Base-by-base conservation (phyloP, 2,113 vertebrate genomes). In the Neolamprologus sp. region DNA sequence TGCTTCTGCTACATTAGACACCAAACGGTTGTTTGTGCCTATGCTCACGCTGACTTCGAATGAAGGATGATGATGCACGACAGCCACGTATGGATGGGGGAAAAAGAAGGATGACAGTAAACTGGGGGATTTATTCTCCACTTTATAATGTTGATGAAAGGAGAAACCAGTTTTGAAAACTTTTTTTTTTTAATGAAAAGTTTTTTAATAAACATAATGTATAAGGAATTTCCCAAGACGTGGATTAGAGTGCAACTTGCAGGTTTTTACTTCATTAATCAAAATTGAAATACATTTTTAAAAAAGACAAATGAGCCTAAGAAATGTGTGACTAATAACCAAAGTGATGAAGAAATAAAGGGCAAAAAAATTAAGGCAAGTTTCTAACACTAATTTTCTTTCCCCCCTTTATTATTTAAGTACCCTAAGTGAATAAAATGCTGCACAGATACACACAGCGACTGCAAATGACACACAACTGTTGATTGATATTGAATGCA, bases 1-100 rank as follows among this genome's bases (percentile, higher is more conserved):
- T 53, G 91, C 88, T 94, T 95, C 94, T 92, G 93, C 91, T 94
- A 91, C 89, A 94, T 92, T 93, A 91, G 55, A 91, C 94, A 92
- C 85, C 93, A 93, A 95, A 92, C 30, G 85, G 55, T 85, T 84
- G 89, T 87, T 87, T 87, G 81, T 85, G 85, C 86, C 90, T 90
- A 81, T 73, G 85, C 82, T 94, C 90, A 88, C 60, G 82, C 81
- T 87, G 89, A 81, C 81, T 89, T 90, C 45, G 92, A 92, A 82
- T 51, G 55, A 85, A 58, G 87, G 91, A 89, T 91, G 88, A 91
- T 68, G 51, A 83, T 60, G 80, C 71, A 35, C 49, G 81, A 88
- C 80, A 75, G 87, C 35, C 28, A 16, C 17, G 81, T 80, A 87
- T 53, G 86, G 84, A 88, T 49, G 57, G 60, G 54, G 53, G 16